phyloP scores from a whole-genome alignment of 2,113 vertebrate species.

The Rhizomys pruinosus region DNA sequence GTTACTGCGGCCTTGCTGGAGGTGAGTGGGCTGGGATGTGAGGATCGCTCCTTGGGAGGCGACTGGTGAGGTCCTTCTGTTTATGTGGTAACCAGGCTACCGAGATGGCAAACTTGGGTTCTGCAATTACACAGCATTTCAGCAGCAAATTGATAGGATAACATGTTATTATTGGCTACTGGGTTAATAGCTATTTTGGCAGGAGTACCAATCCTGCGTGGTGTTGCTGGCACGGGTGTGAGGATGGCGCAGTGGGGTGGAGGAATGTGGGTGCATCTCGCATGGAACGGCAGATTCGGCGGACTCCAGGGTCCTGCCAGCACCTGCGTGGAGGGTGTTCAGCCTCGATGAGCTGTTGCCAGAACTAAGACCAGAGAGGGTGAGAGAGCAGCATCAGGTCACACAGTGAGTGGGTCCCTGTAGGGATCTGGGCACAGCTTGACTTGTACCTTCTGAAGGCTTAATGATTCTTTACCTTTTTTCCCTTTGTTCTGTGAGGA shows the following conservation, averaged over 20 bases:
- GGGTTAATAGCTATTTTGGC: constrained; percentile 81
- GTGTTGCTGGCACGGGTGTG: constrained; percentile 67
- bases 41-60: constrained; percentile 78
- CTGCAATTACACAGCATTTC: constrained; percentile 83
- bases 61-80: constrained; percentile 85
- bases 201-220: constrained; percentile 75
- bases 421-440: neutral
- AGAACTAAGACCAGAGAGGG: constrained; percentile 70
- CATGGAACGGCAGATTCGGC: neutral
- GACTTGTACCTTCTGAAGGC: neutral
- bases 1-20: neutral
- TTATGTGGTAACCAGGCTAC: constrained; percentile 86
- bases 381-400: constrained; percentile 43
- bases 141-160: constrained; percentile 78
- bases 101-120: constrained; percentile 85
- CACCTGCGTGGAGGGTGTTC: neutral
- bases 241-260: constrained; percentile 63
- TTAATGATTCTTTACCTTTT: neutral
- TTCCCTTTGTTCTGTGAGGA: neutral
- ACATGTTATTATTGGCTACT: constrained; percentile 83
- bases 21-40: constrained; percentile 71
- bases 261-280: constrained; percentile 25
- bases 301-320: neutral
- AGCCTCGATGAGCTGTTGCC: neutral
- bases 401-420: constrained; percentile 73